Base-by-base conservation (phyloP, 2,888 invertebrate species). In the Hymenopus coronatus region DNA sequence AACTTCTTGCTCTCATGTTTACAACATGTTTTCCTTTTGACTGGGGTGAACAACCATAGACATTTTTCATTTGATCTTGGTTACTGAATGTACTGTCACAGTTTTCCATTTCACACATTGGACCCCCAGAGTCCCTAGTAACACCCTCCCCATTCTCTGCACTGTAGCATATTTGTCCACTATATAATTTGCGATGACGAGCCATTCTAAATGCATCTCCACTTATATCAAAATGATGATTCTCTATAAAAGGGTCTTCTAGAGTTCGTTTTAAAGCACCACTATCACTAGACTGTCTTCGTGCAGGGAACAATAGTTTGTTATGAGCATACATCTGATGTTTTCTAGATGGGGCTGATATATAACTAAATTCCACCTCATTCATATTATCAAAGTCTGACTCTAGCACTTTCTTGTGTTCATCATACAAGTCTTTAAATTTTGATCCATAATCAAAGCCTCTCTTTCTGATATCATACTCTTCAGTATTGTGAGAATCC, bases 401-500 rank as follows among this genome's bases (percentile, higher is more conserved):
- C 3, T 40, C 70, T n/a, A 92, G 89, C 0, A 91, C 92, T 85
- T 90, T 92, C 8, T 91, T 91, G 90, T 93, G 93, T 82, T 93
- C 93, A 12, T 93, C 92, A 87, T 94, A 93, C 2, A 94, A 92
- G 85, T 92, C 92, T 88, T 93, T 92, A 90, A 93, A 94, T 15
- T 92, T 92, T 84, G 93, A 93, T 14, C 94, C 93, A 90, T 94
- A 94, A 90, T 94, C 94, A 90, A 92, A 94, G 0, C 93, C 81
- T 91, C 91, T 12, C 30, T 54, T 89, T n/a, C n/a, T 83, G 83
- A 28, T 25, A 33, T 28, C 25, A 30, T 88, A n/a, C n/a, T 30
- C 88, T 87, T 83, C 82, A 82, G 8, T n/a, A n/a, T 27, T 28
- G 7, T 85, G 40, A 70, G 54, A 70, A 70, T 70, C 20, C 54